Percentiles rank a stretch among this genome's conserved stretches.
These are phyloP conservation scores for Mus minutoides DNA, from an alignment of 2,797 vertebrate genomes.

Conservation along the genomic window DNA sequence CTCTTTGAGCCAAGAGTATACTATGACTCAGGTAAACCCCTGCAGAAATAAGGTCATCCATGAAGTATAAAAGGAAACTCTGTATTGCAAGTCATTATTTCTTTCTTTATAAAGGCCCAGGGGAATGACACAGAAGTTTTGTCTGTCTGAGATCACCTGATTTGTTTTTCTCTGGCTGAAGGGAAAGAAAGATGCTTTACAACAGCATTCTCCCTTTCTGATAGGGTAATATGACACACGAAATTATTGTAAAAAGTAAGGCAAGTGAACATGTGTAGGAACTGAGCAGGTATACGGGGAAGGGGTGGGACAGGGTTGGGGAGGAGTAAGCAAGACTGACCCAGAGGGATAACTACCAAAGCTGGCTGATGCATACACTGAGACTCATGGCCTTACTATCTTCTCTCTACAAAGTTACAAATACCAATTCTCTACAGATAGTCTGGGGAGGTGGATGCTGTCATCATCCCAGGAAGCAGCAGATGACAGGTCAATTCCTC, in stretches of 20 bases:
- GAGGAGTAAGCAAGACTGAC: background rate
- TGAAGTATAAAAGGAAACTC: background rate
- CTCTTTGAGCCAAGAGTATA: background rate
- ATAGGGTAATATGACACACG: background rate
- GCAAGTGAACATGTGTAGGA: background rate
- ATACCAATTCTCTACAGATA: background rate
- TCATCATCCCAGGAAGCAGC: background rate
- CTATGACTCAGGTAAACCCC: background rate
- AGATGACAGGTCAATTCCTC: background rate
- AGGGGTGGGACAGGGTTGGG: too few species aligned
- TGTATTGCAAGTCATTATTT: background rate
- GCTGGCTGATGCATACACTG: background rate
- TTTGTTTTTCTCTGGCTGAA: background rate
- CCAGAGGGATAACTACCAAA: background rate
- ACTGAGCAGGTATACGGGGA: background rate
- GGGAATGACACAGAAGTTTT: background rate
- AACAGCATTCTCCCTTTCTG: background rate
- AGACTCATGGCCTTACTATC: background rate
- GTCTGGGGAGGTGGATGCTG: background rate
- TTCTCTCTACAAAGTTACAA: conserved; percentile 25
- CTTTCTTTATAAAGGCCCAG: background rate
- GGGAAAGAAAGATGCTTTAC: background rate
- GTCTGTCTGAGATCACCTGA: background rate
- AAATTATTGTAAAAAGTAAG: background rate
- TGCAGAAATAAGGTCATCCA: background rate